Evolutionary conservation across 2,888 invertebrate species (phyloP).

Genomic region (Phyllotreta striolata): DNA sequence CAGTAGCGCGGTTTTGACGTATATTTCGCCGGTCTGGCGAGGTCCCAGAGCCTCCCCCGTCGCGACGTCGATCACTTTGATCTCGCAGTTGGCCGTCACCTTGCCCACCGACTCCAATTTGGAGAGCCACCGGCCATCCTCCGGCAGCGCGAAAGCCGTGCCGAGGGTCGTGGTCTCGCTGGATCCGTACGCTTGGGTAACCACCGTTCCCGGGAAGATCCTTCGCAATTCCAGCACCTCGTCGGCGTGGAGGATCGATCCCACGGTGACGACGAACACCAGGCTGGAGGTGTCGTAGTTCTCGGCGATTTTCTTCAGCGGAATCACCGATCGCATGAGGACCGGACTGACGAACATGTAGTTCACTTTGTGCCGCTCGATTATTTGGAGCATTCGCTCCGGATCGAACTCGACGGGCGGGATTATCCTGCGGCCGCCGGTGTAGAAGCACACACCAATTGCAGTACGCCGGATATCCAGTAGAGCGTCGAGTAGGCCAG

Average conservation of each 20-base stretch:
- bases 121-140: slow-evolving; percentile 10
- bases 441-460: slow-evolving; percentile 40
- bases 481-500: slow-evolving; percentile 47
- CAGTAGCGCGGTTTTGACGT: slow-evolving; percentile 57
- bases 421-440: slow-evolving; percentile 45
- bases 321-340: slow-evolving; percentile 41
- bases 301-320: slow-evolving; percentile 29
- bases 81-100: slow-evolving; percentile 15
- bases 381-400: slow-evolving; percentile 38
- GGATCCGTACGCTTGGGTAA: slow-evolving; percentile 58
- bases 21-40: slow-evolving; percentile 63
- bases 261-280: neutral
- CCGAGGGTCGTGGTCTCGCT: slow-evolving; percentile 56
- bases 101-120: slow-evolving; percentile 34
- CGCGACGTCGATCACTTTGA: slow-evolving; percentile 55
- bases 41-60: slow-evolving; percentile 60
- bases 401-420: slow-evolving; percentile 40
- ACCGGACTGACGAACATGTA: slow-evolving; percentile 38
- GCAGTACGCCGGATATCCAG: slow-evolving; percentile 50
- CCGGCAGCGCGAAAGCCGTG: slow-evolving; percentile 32
- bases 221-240: slow-evolving; percentile 38
- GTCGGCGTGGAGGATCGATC: neutral
- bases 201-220: slow-evolving; percentile 54
- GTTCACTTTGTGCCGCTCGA: slow-evolving; percentile 47
- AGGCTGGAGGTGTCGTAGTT: slow-evolving; percentile 37